Base-by-base conservation (phyloP, 2,888 invertebrate species). In the Alentia gelatinosa region DNA sequence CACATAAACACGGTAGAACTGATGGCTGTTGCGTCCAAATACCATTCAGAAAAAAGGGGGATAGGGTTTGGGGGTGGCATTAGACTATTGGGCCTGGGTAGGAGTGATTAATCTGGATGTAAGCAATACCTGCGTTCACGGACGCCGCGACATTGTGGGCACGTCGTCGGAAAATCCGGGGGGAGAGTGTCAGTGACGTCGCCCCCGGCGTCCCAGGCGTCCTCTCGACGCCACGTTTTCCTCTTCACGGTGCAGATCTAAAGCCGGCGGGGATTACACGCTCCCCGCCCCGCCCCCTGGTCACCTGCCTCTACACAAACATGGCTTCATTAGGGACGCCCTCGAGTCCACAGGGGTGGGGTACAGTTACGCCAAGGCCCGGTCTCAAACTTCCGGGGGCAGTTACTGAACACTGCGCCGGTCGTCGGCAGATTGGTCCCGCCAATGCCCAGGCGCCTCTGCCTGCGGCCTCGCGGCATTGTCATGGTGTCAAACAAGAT, bases 91-190 rank as follows among this genome's bases (percentile, higher is more conserved):
- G 79, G 56, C 1, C 56, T 12, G 56, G 56, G 56, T 56, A 56
- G n/a, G 37, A 79, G 79, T 79, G 79, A 79, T 79, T 79, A 79
- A 79, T 39, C 79, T 79, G 79, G 79, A 79, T 79, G 79, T 79
- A 79, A 79, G 79, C 79, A 79, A 79, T 79, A 79, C 68, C 68
- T 15, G n/a, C n/a, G 68, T 68, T 19, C 68, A n/a, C 35, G 0
- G 39, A 26, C 7, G 12, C 37, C 12, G 12, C 23, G 79, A 39
- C 79, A 79, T 79, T 79, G 79, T 79, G 35, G 79, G 39, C 1
- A 33, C 37, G 79, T 79, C 79, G 30, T 15, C 3, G 63, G 5
- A 12, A 19, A 19, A 19, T 7, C 47, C 19, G 47, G 0, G 68
- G 68, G 33, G 26, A 12, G 68, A 26, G 68, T 68, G 26, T 68